These are phyloP conservation scores for Cotesia glomerata DNA, from an alignment of 1,140 invertebrate species.

Conservation along the genomic window DNA sequence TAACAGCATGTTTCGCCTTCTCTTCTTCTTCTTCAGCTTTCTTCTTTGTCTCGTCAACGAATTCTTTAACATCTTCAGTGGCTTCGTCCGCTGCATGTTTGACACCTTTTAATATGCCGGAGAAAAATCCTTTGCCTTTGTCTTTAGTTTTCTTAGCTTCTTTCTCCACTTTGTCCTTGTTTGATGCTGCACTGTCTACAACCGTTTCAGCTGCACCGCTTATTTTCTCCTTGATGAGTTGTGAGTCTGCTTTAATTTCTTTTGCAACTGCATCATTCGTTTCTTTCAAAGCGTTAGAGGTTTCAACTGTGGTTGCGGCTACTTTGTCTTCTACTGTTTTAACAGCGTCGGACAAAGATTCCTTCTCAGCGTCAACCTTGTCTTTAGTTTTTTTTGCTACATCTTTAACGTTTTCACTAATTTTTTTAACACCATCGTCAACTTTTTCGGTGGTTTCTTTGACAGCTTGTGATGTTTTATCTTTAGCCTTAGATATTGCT, in stretches of 20 bases:
- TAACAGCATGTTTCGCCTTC: not conserved
- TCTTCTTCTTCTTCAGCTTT: constrained; percentile 31
- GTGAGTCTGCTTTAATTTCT: constrained; percentile 30
- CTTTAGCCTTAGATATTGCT: not conserved
- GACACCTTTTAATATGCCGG: constrained; percentile 43
- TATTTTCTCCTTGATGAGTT: constrained; percentile 23
- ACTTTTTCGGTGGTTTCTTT: constrained; percentile 28
- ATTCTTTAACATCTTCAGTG: constrained; percentile 34
- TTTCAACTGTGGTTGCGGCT: not conserved
- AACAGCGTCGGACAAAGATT: not conserved
- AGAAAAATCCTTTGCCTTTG: constrained; percentile 40
- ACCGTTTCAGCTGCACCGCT: constrained; percentile 5
- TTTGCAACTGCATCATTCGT: constrained; percentile 7
- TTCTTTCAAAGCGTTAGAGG: not conserved
- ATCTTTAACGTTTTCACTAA: not conserved
- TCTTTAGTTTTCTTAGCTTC: constrained; percentile 40
- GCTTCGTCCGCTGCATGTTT: constrained; percentile 39
- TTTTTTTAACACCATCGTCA: not conserved
- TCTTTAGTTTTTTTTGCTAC: constrained; percentile 20
- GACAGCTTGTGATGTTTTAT: not conserved
- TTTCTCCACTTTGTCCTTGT: constrained; percentile 39
- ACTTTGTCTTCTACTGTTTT: constrained; percentile 21
- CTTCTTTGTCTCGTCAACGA: constrained; percentile 41
- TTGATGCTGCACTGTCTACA: constrained; percentile 14
- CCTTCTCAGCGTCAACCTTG: not conserved